Conservation (phyloP, 2,797 vertebrate genomes). For the Intellagama lesueurii region DNA sequence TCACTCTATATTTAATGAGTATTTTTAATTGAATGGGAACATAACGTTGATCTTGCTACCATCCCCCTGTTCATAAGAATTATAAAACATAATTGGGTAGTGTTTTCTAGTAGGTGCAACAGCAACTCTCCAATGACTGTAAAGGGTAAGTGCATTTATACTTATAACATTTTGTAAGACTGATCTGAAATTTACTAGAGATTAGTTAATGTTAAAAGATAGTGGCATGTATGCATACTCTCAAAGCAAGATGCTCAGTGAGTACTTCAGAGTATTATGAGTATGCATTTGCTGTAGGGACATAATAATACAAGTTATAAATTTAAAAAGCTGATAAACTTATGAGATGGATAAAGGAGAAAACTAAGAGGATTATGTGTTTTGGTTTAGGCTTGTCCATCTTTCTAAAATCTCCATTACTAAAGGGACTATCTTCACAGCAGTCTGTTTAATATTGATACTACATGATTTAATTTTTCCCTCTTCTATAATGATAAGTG, state of each 20-base stretch:
- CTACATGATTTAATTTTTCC: constrained; percentile 69
- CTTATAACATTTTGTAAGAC: background rate
- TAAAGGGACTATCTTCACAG: constrained; percentile 69
- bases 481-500: constrained; percentile 66
- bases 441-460: constrained; percentile 67
- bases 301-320: constrained; percentile 57
- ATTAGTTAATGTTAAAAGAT: constrained; percentile 61
- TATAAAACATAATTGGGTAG: background rate
- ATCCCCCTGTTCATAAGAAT: background rate
- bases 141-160: background rate
- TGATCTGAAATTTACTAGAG: constrained; percentile 37
- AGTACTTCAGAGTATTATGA: constrained; percentile 63
- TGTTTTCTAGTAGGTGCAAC: too few species aligned
- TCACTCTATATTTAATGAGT: background rate
- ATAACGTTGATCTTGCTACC: too few species aligned
- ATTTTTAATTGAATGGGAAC: too few species aligned
- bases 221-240: constrained; percentile 57
- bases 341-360: constrained; percentile 64
- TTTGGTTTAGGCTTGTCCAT: constrained; percentile 69
- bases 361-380: constrained; percentile 70
- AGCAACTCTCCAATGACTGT: background rate
- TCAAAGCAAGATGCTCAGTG: constrained; percentile 64
- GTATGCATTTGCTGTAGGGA: constrained; percentile 53
- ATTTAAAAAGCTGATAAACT: constrained; percentile 59
- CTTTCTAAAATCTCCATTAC: constrained; percentile 70